These are phyloP conservation scores for Batillaria attramentaria DNA, from an alignment of 1,140 invertebrate species.

Conservation along the genomic window DNA sequence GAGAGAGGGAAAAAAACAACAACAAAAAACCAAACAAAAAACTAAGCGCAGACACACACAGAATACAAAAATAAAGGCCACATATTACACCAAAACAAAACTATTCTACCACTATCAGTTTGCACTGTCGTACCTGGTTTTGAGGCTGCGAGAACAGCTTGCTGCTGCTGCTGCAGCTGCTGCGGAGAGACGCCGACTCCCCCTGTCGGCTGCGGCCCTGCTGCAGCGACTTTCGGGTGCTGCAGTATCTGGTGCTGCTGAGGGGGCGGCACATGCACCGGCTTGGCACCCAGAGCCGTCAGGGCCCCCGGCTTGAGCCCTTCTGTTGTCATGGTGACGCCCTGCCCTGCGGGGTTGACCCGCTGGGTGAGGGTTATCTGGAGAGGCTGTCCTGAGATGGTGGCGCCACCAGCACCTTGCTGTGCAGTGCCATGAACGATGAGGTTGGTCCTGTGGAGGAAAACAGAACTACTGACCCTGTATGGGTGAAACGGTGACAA, in stretches of 20 bases:
- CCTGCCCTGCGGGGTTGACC: not conserved
- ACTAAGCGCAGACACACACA: not conserved
- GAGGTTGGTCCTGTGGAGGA: conserved; percentile 14
- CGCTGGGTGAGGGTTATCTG: conserved; percentile 27
- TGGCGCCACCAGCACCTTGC: not conserved
- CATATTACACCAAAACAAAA: not conserved
- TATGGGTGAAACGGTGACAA: too few relatives aligned
- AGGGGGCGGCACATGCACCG: conserved; percentile 22
- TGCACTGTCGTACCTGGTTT: conserved; percentile 14
- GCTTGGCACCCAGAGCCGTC: not conserved
- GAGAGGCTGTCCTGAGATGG: not conserved
- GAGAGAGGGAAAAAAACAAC: too few relatives aligned
- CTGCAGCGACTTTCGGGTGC: conserved; percentile 9
- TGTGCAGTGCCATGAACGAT: conserved; percentile 3
- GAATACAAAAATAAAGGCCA: not conserved
- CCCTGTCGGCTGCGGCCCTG: not conserved
- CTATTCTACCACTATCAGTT: not conserved
- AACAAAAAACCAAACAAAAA: not conserved
- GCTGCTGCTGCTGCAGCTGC: conserved; percentile 20
- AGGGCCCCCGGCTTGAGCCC: not conserved
- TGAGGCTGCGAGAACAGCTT: conserved; percentile 16
- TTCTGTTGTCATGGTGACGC: not conserved
- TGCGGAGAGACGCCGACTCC: not conserved
- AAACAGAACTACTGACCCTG: too few relatives aligned
- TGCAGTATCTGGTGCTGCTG: not conserved